Base-by-base conservation (phyloP, 1,140 invertebrate species). In the Dufourea novaeangliae region DNA sequence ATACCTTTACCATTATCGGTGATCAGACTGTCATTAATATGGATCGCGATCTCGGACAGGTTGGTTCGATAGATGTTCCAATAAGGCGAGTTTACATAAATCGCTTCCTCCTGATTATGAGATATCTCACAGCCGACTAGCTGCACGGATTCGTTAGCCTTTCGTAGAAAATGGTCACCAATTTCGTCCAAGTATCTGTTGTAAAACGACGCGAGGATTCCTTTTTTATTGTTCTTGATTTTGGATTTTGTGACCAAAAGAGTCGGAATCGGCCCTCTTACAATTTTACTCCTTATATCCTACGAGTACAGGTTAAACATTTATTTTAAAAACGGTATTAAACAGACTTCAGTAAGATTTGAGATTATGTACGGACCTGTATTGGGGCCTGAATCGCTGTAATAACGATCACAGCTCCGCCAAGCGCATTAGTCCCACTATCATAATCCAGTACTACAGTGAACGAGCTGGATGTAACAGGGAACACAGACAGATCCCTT, bases 131-230 rank as follows among this genome's bases (percentile, higher is more conserved):
- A 97, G 64, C 95, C 94, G 59, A 97, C 91, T 46, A 98, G 90
- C 86, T 96, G 95, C 12, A 98, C 95, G 0, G 96, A 96, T 91
- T 98, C 97, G 88, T 98, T 98, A 0, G 96, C 94, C 91, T 97
- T 97, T 32, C 97, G 92, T 71, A 98, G 91, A 86, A 96, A 98
- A 86, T 97, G 95, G 89, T 98, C 96, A 0, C 96, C 97, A 56
- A 95, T 90, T 89, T 98, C 96, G 87, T 97, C 96, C 32, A 97
- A 91, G 87, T 97, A 97, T 27, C 96, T 94, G 91, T 99, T 99
- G 88, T 99, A 99, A 89, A 98, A 98, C 3, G 95, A 95, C 0
- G 95, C 96, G 27, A 96, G 94, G 32, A 99, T 93, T 14, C 98
- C 98, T 86, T 95, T 94, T 0, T 94, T 93, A 87, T 99, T 99